Evolutionary conservation across 2,113 vertebrate genomes (phyloP).

Genomic region (Platichthys flesus): DNA sequence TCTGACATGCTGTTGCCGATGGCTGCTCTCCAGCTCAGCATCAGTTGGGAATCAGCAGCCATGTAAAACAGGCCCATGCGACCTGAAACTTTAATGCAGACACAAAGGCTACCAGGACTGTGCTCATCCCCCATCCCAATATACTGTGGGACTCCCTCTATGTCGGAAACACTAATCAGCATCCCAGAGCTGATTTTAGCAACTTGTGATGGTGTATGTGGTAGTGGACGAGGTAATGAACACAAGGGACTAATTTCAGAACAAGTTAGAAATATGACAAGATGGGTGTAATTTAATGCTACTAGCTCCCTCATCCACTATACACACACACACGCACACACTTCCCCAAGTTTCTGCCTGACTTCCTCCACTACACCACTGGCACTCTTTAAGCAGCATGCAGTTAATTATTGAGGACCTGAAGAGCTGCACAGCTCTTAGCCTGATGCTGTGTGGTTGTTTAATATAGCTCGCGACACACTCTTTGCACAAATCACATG

Average conservation of each 20-base stretch:
- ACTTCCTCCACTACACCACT: slow-evolving; percentile 65
- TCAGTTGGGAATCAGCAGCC: slow-evolving; percentile 62
- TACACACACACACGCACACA: slow-evolving; percentile 4
- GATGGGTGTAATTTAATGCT: slow-evolving; percentile 14
- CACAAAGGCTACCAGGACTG: slow-evolving; percentile 54
- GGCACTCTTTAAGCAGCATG: slow-evolving; percentile 56
- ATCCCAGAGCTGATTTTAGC: neutral
- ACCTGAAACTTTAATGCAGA: slow-evolving; percentile 85
- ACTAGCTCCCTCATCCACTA: neutral
- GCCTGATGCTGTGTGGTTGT: slow-evolving; percentile 54
- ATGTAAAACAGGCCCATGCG: slow-evolving; percentile 73
- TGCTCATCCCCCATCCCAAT: slow-evolving; percentile 44
- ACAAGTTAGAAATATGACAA: slow-evolving; percentile 34
- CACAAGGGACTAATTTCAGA: slow-evolving; percentile 49
- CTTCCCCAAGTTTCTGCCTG: slow-evolving; percentile 63
- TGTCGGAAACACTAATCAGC: slow-evolving; percentile 30
- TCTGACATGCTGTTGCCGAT: slow-evolving; percentile 84
- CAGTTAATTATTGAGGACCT: slow-evolving; percentile 80
- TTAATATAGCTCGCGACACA: slow-evolving; percentile 57
- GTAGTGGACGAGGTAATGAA: slow-evolving; percentile 31
- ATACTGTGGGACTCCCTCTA: slow-evolving; percentile 62
- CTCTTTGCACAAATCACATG: slow-evolving; percentile 42
- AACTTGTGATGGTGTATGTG: neutral
- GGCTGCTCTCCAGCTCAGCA: slow-evolving; percentile 79
- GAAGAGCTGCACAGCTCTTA: slow-evolving; percentile 60